Conservation (phyloP, 1,140 invertebrate species). For the Drosophila melanica region DNA sequence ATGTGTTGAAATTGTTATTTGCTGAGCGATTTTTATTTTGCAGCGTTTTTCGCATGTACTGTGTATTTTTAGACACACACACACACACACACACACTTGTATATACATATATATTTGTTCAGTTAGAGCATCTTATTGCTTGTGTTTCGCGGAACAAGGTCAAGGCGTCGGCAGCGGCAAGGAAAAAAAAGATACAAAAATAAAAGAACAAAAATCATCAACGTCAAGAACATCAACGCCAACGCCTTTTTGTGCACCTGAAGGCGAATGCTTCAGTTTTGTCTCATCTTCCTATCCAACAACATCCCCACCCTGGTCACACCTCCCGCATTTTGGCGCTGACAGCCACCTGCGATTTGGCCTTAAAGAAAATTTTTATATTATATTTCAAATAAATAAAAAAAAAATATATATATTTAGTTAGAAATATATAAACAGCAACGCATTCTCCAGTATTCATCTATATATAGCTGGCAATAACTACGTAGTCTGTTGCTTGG, state of each 20-base stretch:
- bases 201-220: constrained; percentile 16
- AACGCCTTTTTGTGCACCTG: constrained; percentile 59
- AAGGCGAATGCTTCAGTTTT: constrained; percentile 16
- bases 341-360: constrained; percentile 28
- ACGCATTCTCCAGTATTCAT: neutral
- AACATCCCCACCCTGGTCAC: neutral
- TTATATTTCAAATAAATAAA: constrained; percentile 32
- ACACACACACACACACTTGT: constrained; percentile 11
- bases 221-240: constrained; percentile 33
- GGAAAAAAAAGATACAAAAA: constrained; percentile 18
- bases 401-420: neutral
- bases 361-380: constrained; percentile 46
- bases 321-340: neutral
- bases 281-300: neutral
- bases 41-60: constrained; percentile 23
- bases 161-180: constrained; percentile 58
- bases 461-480: neutral
- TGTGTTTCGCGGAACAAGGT: constrained; percentile 63
- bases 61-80: constrained; percentile 24
- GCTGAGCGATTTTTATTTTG: constrained; percentile 16
- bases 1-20: constrained; percentile 33
- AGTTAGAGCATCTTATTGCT: constrained; percentile 20
- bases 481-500: too few relatives aligned
- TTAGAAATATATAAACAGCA: neutral
- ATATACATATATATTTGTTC: neutral